phyloP scores from a whole-genome alignment of 2,113 vertebrate species.

The Holacanthus passer region DNA sequence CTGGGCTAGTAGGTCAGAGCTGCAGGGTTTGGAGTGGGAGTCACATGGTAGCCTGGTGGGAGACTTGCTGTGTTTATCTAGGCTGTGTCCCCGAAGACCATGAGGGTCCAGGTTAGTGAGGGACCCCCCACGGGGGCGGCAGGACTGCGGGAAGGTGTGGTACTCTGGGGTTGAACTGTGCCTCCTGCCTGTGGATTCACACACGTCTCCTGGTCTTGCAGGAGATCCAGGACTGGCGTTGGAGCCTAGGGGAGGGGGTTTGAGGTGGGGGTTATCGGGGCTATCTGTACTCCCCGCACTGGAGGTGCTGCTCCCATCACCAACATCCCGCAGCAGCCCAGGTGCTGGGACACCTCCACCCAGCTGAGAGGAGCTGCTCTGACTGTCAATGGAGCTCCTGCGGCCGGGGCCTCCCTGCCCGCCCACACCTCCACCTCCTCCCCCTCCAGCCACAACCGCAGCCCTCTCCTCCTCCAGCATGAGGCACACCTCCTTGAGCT shows the following conservation, averaged over 20 bases:
- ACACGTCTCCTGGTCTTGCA: slow-evolving; percentile 79
- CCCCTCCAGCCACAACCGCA: slow-evolving; percentile 49
- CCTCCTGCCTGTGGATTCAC: slow-evolving; percentile 86
- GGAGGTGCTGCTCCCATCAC: slow-evolving; percentile 96
- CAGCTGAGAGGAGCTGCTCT: slow-evolving; percentile 90
- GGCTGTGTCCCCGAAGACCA: slow-evolving; percentile 87
- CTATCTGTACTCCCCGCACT: slow-evolving; percentile 94
- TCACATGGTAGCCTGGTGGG: slow-evolving; percentile 77
- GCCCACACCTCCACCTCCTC: slow-evolving; percentile 25
- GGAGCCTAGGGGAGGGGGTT: slow-evolving; percentile 86
- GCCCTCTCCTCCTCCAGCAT: slow-evolving; percentile 93
- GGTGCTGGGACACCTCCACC: slow-evolving; percentile 60
- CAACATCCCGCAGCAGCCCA: slow-evolving; percentile 89
- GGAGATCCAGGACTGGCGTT: slow-evolving; percentile 80
- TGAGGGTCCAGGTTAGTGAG: slow-evolving; percentile 86
- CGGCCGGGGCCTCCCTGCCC: slow-evolving; percentile 79
- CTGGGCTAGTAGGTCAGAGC: slow-evolving; percentile 73
- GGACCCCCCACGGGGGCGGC: slow-evolving; percentile 79
- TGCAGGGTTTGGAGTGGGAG: slow-evolving; percentile 56
- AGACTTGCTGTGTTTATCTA: slow-evolving; percentile 88
- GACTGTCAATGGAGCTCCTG: slow-evolving; percentile 93
- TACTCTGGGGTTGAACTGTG: slow-evolving; percentile 92
- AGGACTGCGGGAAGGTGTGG: slow-evolving; percentile 82
- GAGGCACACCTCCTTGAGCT: slow-evolving; percentile 95
- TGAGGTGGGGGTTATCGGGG: slow-evolving; percentile 90